phyloP scores from a whole-genome alignment of 2,797 vertebrate genomes.

The Sebastes aleutianus region DNA sequence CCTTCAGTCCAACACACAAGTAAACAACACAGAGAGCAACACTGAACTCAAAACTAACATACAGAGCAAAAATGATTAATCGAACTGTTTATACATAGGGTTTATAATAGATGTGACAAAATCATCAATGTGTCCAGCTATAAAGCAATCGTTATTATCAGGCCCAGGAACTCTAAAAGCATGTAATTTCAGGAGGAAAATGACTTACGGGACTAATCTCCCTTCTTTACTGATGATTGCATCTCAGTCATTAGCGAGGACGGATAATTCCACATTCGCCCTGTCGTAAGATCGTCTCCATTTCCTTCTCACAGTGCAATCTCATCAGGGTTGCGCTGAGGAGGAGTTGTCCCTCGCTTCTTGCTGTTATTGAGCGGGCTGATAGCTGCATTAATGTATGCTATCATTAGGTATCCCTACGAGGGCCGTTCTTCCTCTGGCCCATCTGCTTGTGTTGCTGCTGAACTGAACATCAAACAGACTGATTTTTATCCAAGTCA shows the following conservation, averaged over 20 bases:
- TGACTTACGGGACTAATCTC: constrained; percentile 57
- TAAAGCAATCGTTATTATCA: constrained; percentile 68
- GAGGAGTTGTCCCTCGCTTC: constrained; percentile 7
- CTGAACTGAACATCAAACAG: constrained; percentile 20
- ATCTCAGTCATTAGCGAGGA: constrained; percentile 65
- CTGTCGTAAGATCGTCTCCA: constrained; percentile 25
- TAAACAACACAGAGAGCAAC: constrained; percentile 35
- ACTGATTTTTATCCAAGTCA: constrained; percentile 21
- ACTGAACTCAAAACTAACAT: background rate
- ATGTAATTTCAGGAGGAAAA: constrained; percentile 61
- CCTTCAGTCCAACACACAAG: constrained; percentile 43
- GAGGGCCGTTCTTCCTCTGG: constrained; percentile 33
- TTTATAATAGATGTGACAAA: constrained; percentile 42
- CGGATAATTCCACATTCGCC: constrained; percentile 39
- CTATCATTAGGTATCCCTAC: constrained; percentile 51
- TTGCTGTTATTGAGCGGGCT: constrained; percentile 38
- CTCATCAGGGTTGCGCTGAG: constrained; percentile 8
- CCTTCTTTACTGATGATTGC: constrained; percentile 63
- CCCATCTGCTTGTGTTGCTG: constrained; percentile 51
- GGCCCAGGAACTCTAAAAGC: constrained; percentile 57
- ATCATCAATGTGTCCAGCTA: constrained; percentile 52
- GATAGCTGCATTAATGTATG: constrained; percentile 57
- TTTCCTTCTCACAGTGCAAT: constrained; percentile 37
- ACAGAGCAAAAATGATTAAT: constrained; percentile 27
- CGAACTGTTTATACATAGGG: constrained; percentile 19